Conservation (phyloP, 2,113 vertebrate species). For the Pedetes capensis region DNA sequence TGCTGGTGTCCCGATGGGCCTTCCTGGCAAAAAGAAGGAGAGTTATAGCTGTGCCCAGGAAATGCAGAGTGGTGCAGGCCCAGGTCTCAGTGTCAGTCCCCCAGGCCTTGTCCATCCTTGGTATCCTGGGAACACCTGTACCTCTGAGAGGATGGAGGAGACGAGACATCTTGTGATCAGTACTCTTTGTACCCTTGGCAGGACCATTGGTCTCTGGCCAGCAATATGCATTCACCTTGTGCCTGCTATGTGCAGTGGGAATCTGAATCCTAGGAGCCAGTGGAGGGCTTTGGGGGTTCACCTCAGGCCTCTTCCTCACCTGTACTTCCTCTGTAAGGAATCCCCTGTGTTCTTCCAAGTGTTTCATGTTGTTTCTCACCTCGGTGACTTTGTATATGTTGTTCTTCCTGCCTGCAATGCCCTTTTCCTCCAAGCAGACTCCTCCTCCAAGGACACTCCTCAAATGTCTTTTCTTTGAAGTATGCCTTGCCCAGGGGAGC, state of each 20-base stretch:
- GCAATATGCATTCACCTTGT: neutral
- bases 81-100: neutral
- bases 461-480: neutral
- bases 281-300: neutral
- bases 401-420: neutral
- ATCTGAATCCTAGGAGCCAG: neutral
- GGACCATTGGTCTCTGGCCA: neutral
- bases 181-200: neutral
- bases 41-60: accelerated
- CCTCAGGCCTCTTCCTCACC: neutral
- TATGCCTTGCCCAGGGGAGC: neutral
- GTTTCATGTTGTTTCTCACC: neutral
- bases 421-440: neutral
- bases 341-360: neutral
- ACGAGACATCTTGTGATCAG: neutral
- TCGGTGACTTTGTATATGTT: neutral
- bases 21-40: neutral
- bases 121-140: neutral
- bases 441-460: neutral
- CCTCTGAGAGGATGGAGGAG: neutral
- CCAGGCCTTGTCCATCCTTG: neutral
- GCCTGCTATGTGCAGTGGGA: neutral
- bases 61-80: neutral
- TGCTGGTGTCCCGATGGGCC: neutral
- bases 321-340: neutral